Evolutionary conservation across 2,888 invertebrate genomes (phyloP).

Genomic region (Cryptocephalus primarius): DNA sequence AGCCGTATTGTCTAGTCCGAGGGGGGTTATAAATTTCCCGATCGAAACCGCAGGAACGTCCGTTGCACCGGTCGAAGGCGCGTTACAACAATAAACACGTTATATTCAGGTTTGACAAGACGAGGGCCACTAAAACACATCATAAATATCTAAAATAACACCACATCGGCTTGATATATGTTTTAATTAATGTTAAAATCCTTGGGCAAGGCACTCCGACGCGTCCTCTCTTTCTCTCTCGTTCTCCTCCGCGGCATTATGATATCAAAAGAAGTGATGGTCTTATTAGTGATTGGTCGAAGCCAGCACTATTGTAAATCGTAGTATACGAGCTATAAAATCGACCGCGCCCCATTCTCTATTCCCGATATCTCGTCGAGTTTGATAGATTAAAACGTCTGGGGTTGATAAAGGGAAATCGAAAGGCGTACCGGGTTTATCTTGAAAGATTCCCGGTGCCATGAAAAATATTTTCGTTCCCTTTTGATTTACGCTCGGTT

Average conservation of each 20-base stretch:
- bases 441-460: no score
- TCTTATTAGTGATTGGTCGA: constrained; percentile 34
- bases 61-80: no score
- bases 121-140: constrained; percentile 10
- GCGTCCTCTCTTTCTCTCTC: no score
- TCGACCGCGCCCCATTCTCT: constrained; percentile 26
- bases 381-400: constrained; percentile 30
- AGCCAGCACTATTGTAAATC: constrained; percentile 23
- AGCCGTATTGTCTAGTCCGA: no score
- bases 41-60: no score
- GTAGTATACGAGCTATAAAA: constrained; percentile 33
- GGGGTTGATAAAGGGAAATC: constrained; percentile 8
- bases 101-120: constrained; percentile 17
- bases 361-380: constrained; percentile 24
- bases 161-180: constrained; percentile 19
- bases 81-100: no score
- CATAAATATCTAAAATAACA: constrained; percentile 21
- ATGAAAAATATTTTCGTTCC: no score
- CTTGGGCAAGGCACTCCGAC: constrained; percentile 13
- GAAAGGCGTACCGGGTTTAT: no score
- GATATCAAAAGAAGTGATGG: constrained; percentile 32
- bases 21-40: no score
- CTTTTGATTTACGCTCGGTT: no score
- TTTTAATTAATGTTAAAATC: constrained; percentile 23
- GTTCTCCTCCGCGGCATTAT: constrained; percentile 20